phyloP scores from a whole-genome alignment of 2,888 invertebrate species.

The Drosophila koepferae region DNA sequence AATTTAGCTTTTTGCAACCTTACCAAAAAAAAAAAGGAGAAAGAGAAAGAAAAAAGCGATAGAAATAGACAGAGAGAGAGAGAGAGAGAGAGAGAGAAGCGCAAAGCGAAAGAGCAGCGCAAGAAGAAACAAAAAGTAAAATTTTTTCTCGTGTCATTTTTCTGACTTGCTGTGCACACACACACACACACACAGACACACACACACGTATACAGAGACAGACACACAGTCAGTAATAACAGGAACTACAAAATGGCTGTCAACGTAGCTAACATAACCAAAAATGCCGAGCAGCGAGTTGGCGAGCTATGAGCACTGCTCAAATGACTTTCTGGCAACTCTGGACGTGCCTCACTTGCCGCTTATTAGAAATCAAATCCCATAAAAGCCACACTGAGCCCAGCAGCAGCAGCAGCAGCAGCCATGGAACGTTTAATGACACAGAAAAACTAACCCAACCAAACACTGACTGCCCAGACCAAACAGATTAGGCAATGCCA shows the following conservation, averaged over 20 bases:
- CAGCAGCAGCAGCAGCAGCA: conserved; percentile 45
- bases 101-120: conserved; percentile 31
- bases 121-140: conserved; percentile 52
- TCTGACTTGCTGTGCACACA: conserved; percentile 67
- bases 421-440: conserved; percentile 51
- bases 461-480: conserved; percentile 26
- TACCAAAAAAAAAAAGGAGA: conserved; percentile 44
- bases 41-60: conserved; percentile 11
- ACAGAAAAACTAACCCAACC: conserved; percentile 58
- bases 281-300: conserved; percentile 38
- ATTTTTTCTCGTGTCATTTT: conserved; percentile 64
- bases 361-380: conserved; percentile 82
- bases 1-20: conserved; percentile 78
- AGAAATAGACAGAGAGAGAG: conserved; percentile 17
- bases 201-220: conserved; percentile 2
- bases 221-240: conserved; percentile 21
- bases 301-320: conserved; percentile 25
- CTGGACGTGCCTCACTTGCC: conserved; percentile 76
- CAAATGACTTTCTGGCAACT: conserved; percentile 48
- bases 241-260: conserved; percentile 65
- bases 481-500: conserved; percentile 2
- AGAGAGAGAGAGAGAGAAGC: conserved; percentile 19
- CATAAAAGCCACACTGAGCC: conserved; percentile 79
- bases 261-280: conserved; percentile 58
- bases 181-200: conserved; percentile 31